Evolutionary conservation across 2,797 vertebrate species (phyloP), one percentile per base, ranked within the genome.

Genomic region (Oryzias sinensis): DNA sequence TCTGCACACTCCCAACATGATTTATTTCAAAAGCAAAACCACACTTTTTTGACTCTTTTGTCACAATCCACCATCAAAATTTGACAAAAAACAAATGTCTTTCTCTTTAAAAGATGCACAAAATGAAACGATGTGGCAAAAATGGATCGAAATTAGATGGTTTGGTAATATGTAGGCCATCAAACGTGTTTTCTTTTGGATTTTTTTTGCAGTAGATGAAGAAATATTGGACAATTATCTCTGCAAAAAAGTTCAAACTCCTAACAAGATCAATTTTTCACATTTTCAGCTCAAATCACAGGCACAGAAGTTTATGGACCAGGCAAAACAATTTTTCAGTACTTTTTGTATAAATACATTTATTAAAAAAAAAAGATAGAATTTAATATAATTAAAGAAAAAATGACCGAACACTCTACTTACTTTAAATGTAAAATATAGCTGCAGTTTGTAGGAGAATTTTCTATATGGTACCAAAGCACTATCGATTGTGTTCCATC

Each of bases 1-100:
- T 84, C 88, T 90, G 87, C 72, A 77, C 69, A 14, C 70, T 87
- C 79, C 59, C 55, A 69, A 82, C 68, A 66, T 62, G 43, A 4
- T 25, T 29, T 15, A 20, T 16, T 16, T 40, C 3, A 18, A 41
- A 52, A 45, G 14, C 15, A 56, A 65, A 67, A 62, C 33, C 25
- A 50, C 27, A 48, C 16, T 53, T 47, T 64, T 53, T 45, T 17
- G 20, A 15, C 15, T 50, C n/a, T 54, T 8, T 66, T 64, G 43
- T 62, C 58, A 72, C 43, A 57, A 56, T 65, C 24, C 33, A 13
- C 33, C 33, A 37, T 37, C 33, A 37, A 11, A 13, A 37, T 37
- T 37, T 3, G 33, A 11, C 9, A 11, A 37, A 37, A 37, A 9
- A 3, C 8, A 37, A 37, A 2, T 33, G 29, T 37, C 33, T 37